Evolutionary conservation across 2,113 vertebrate genomes (phyloP).

Genomic region (Hystrix brachyura): DNA sequence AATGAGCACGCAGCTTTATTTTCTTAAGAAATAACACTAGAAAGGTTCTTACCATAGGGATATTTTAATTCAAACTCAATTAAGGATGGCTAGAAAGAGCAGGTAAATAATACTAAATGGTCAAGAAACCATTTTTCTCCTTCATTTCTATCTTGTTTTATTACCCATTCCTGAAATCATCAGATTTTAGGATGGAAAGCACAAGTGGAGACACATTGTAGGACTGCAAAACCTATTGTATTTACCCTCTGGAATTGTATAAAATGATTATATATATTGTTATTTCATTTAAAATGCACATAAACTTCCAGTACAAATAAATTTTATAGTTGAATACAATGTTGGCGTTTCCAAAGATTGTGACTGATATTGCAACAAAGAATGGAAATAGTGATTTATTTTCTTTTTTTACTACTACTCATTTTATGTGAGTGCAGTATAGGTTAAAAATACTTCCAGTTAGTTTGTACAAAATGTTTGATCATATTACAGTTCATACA

Average conservation of each 20-base stretch:
- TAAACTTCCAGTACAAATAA: background rate
- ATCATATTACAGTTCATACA: constrained; percentile 19
- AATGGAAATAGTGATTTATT: constrained; percentile 39
- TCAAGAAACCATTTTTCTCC: constrained; percentile 16
- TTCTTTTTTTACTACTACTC: background rate
- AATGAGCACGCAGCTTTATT: background rate
- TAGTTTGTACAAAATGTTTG: constrained; percentile 58
- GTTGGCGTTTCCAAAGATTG: background rate
- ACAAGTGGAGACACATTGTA: background rate
- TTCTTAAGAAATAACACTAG: background rate
- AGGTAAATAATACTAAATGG: background rate
- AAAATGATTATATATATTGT: constrained; percentile 21
- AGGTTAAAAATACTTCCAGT: constrained; percentile 45
- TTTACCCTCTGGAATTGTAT: background rate
- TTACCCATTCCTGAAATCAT: constrained; percentile 13
- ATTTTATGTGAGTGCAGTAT: constrained; percentile 34
- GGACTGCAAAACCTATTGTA: background rate
- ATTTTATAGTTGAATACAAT: constrained; percentile 8
- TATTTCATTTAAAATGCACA: constrained; percentile 24
- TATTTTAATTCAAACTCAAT: constrained; percentile 20
- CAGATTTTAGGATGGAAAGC: background rate
- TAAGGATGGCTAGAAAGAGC: background rate
- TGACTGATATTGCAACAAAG: background rate
- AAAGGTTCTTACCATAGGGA: background rate
- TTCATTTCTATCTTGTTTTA: constrained; percentile 13